A percentile compares a stretch with the other conserved stretches of the same genome.
Conservation (phyloP, 2,113 vertebrate species). For the Hymenochirus boettgeri region DNA sequence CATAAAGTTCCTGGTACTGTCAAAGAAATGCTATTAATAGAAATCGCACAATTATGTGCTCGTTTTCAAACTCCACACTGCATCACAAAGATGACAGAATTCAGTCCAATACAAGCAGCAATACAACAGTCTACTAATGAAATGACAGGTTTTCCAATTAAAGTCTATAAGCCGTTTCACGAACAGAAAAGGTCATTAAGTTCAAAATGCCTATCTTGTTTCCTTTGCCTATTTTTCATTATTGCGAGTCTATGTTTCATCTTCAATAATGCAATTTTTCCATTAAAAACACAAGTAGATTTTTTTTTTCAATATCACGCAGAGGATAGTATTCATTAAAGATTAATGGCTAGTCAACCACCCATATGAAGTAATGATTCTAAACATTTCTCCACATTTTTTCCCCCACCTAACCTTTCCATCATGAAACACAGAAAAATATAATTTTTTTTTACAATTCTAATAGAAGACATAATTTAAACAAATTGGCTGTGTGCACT, state of each 20-base stretch:
- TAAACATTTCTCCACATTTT: constrained; percentile 31
- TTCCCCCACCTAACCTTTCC: not conserved
- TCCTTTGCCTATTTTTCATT: constrained; percentile 38
- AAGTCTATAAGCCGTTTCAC: constrained; percentile 38
- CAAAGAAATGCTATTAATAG: constrained; percentile 37
- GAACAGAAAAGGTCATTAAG: constrained; percentile 39
- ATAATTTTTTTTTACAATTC: no score
- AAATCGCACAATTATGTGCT: constrained; percentile 34
- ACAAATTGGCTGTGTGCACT: no score
- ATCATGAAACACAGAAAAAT: constrained; percentile 1
- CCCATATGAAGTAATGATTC: constrained; percentile 24
- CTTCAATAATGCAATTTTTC: constrained; percentile 38
- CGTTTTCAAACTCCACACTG: constrained; percentile 27
- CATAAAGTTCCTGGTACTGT: constrained; percentile 20
- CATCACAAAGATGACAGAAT: constrained; percentile 17
- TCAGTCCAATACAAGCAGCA: constrained; percentile 27
- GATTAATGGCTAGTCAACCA: constrained; percentile 34
- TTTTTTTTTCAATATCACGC: constrained; percentile 41
- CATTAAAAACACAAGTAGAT: constrained; percentile 38
- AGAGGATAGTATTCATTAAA: constrained; percentile 39
- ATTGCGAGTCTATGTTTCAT: constrained; percentile 19
- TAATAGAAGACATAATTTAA: no score
- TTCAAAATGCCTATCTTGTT: constrained; percentile 34
- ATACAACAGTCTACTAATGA: constrained; percentile 39
- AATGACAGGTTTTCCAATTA: constrained; percentile 42